Evolutionary conservation across 2,113 vertebrate genomes (phyloP), one percentile per base, ranked within the genome.

Genomic region (Ictalurus punctatus): DNA sequence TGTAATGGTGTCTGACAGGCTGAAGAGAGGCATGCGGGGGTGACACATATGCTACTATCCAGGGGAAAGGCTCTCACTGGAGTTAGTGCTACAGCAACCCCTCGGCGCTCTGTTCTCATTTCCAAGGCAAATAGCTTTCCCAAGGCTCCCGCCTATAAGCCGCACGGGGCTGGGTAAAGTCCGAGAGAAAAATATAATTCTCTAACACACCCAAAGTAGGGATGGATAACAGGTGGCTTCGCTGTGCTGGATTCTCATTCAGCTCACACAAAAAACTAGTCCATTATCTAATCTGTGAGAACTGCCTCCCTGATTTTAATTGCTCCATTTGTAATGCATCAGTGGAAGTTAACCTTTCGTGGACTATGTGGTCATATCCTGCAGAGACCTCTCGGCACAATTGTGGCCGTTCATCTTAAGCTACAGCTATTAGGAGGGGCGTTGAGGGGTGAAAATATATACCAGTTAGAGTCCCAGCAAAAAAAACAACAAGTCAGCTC

Each of bases 1-100:
- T 87, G 93, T 95, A 95, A 95, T 94, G 90, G 91, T 93, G 94
- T 94, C 95, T 95, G 95, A 94, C 95, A 95, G 94, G 93, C 90
- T 89, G 92, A 93, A 91, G 92, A 84, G 88, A 93, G 92, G 91
- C 90, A 89, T 91, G 79, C 90, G 93, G 92, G 93, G 92, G 93
- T 94, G 94, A 94, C 94, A 94, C 93, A 93, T 92, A 94, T 91
- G 94, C 92, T 93, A 87, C 85, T 83, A 87, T 93, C 94, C 93
- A 76, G 88, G 92, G 92, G 84, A 91, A 88, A 92, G 89, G 30
- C 91, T 76, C 87, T 85, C 71, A 4, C n/a, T 63, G 67, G 84
- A 83, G 86, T 82, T 83, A 52, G 78, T 7, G 87, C 89, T 84
- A 92, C 86, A 92, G 92, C 91, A 81, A 91, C 89, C 87, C 88